Conservation (phyloP, 2,888 invertebrate species). For the Diogma glabrata region DNA sequence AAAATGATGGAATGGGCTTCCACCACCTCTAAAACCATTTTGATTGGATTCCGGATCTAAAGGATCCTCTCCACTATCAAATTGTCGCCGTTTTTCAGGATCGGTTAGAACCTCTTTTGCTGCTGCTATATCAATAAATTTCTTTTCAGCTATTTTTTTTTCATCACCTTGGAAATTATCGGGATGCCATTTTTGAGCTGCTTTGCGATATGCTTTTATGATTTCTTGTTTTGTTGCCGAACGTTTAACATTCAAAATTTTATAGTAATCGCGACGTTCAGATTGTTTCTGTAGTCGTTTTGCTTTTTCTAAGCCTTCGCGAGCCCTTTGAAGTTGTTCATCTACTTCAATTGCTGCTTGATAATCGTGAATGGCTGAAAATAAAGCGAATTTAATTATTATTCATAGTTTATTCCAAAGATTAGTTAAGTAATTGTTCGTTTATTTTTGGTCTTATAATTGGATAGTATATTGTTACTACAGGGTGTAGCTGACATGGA, state of each 20-base stretch:
- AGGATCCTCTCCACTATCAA: conserved; percentile 93
- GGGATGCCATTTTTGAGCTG: conserved; percentile 98
- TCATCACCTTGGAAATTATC: conserved; percentile 85
- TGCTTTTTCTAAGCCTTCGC: conserved; percentile 78
- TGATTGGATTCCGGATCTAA: conserved; percentile 81
- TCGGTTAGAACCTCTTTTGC: conserved; percentile 90
- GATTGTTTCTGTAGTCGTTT: conserved; percentile 88
- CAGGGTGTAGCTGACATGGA: too few relatives aligned
- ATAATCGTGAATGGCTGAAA: conserved; percentile 70
- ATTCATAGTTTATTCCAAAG: too few relatives aligned
- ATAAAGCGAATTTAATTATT: too few relatives aligned
- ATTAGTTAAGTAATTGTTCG: too few relatives aligned
- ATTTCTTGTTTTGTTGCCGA: conserved; percentile 89
- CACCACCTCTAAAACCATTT: conserved; percentile 41
- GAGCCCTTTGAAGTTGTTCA: conserved; percentile 64
- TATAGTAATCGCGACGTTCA: conserved; percentile 92
- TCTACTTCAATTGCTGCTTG: conserved; percentile 78
- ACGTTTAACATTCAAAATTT: conserved; percentile 85
- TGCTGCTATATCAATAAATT: conserved; percentile 96
- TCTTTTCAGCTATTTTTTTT: conserved; percentile 91
- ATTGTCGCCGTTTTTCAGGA: conserved; percentile 85
- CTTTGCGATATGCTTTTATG: conserved; percentile 88
- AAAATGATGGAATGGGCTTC: conserved; percentile 75
- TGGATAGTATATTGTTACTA: too few relatives aligned
- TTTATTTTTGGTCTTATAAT: too few relatives aligned